Evolutionary conservation across 1,140 invertebrate genomes (phyloP).

Genomic region (Chlorops oryzae): DNA sequence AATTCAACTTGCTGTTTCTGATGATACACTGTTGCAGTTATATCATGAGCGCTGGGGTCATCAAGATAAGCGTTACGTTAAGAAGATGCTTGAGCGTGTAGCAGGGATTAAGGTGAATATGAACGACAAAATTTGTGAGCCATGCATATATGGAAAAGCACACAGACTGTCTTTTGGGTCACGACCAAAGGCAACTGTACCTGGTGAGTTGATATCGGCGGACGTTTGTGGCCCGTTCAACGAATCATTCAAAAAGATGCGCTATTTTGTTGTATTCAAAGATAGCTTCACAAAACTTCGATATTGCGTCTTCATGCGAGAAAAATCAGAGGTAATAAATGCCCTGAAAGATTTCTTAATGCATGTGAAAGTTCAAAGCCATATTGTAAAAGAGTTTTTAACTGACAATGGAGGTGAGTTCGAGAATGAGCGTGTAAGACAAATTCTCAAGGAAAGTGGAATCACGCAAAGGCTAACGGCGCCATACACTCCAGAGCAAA

Average conservation of each 20-base stretch:
- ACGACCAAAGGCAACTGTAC: too few relatives aligned
- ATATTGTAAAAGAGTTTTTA: slow-evolving; percentile 14
- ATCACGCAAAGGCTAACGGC: slow-evolving; percentile 13
- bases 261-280: slow-evolving; percentile 18
- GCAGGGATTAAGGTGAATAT: too few relatives aligned
- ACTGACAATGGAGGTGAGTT: slow-evolving; percentile 38
- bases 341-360: slow-evolving; percentile 11
- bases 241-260: slow-evolving; percentile 1
- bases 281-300: slow-evolving; percentile 17
- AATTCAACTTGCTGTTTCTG: too few relatives aligned
- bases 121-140: too few relatives aligned
- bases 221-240: slow-evolving; percentile 11
- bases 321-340: slow-evolving; percentile 14
- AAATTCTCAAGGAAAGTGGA: slow-evolving; percentile 21
- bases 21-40: too few relatives aligned
- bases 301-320: slow-evolving; percentile 12
- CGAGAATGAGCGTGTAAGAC: slow-evolving; percentile 29
- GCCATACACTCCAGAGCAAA: slow-evolving; percentile 46
- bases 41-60: too few relatives aligned
- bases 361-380: slow-evolving; percentile 7
- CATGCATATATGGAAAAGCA: too few relatives aligned
- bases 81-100: too few relatives aligned
- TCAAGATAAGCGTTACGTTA: too few relatives aligned
- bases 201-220: too few relatives aligned
- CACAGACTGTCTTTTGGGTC: too few relatives aligned